phyloP scores from a whole-genome alignment of 1,140 invertebrate genomes.

The Plodia interpunctella region DNA sequence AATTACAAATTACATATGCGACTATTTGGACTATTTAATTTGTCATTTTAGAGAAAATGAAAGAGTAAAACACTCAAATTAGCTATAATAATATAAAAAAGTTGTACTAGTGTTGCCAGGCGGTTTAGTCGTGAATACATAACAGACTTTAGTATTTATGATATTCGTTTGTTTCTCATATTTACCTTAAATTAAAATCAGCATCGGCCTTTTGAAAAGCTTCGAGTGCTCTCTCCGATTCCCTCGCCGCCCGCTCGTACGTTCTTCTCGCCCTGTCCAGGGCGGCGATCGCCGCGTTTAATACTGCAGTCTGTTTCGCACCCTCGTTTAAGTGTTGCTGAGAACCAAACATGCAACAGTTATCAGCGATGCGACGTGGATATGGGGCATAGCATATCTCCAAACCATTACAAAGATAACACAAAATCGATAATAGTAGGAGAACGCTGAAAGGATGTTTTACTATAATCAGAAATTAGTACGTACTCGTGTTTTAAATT shows the following conservation, averaged over 20 bases:
- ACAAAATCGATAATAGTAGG: conserved; percentile 1
- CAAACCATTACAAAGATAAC: conserved; percentile 7
- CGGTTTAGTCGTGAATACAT: too few species aligned
- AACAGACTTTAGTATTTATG: too few species aligned
- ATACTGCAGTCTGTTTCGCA: conserved; percentile 83
- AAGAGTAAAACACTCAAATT: too few species aligned
- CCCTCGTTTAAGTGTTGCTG: conserved; percentile 93
- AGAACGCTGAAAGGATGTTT: background rate
- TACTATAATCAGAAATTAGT: too few species aligned
- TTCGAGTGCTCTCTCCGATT: conserved; percentile 94
- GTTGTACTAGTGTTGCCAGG: too few species aligned
- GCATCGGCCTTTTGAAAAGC: conserved; percentile 96
- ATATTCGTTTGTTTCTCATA: background rate
- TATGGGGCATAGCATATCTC: conserved; percentile 2
- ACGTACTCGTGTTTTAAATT: too few species aligned
- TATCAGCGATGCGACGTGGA: background rate
- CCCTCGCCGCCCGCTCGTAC: conserved; percentile 95
- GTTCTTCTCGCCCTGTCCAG: conserved; percentile 93
- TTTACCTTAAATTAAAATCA: conserved; percentile 93
- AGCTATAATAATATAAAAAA: too few species aligned
- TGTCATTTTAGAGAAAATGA: too few species aligned
- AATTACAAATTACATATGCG: too few species aligned
- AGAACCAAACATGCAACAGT: conserved; percentile 28
- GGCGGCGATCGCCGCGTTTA: conserved; percentile 83
- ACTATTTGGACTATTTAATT: too few species aligned